Evolutionary conservation across 2,888 invertebrate species (phyloP), one percentile per base, ranked within the genome.

Genomic region (Phengaris arion): DNA sequence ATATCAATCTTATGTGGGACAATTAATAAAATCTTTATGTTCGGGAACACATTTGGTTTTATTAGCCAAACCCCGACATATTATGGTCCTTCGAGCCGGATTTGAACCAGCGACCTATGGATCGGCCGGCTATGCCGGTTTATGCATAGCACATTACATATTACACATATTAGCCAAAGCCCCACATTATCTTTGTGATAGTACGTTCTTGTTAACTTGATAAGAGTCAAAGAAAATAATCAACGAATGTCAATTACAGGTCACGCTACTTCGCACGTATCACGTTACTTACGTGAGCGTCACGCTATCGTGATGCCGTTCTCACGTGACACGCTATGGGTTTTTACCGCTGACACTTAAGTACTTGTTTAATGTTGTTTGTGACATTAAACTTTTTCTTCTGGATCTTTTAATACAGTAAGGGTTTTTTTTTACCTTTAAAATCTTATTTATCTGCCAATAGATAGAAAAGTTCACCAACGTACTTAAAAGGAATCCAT

Each of bases 21-120:
- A n/a, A n/a, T n/a, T n/a, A n/a, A n/a, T n/a, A n/a, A n/a, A n/a
- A n/a, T n/a, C n/a, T n/a, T n/a, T n/a, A n/a, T n/a, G n/a, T n/a
- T n/a, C n/a, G n/a, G n/a, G n/a, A n/a, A n/a, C n/a, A n/a, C n/a
- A n/a, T n/a, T n/a, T n/a, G n/a, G n/a, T n/a, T n/a, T n/a, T n/a
- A n/a, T n/a, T n/a, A n/a, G n/a, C n/a, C n/a, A n/a, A n/a, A n/a
- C n/a, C n/a, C n/a, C n/a, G n/a, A n/a, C n/a, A n/a, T n/a, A n/a
- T n/a, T n/a, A n/a, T n/a, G n/a, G n/a, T 91, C 90, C 91, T 91
- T 91, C 91, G 92, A 92, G 88, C 90, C 91, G 91, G 91, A 91
- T 92, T 92, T 92, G 92, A 92, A 93, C 93, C 92, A 94, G 93
- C 89, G 93, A 94, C 93, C 94, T 94, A 94, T 94, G 94, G 93